A percentile compares a stretch with the other conserved stretches of the same genome.
Evolutionary conservation across 2,888 invertebrate species (phyloP).

Genomic region (Himalopsyche anomala): DNA sequence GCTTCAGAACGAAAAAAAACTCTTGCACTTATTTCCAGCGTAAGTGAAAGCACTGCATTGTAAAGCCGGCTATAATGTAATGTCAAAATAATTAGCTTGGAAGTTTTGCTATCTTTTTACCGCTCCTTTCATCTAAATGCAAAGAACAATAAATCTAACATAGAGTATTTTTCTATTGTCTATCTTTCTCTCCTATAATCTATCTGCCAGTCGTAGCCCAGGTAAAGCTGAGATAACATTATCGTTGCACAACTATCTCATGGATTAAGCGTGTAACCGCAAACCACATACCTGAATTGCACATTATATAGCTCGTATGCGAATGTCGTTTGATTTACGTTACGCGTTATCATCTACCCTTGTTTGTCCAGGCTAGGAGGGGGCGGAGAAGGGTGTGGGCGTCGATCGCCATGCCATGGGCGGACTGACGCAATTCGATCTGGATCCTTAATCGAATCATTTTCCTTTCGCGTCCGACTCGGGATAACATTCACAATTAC

Average conservation of each 20-base stretch:
- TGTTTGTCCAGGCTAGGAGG: slow-evolving; percentile 25
- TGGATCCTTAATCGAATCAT: slow-evolving; percentile 26
- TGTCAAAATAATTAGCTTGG: too few species aligned
- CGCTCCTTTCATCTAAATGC: too few species aligned
- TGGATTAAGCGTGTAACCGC: slow-evolving; percentile 5
- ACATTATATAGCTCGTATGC: slow-evolving; percentile 14
- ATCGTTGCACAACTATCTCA: slow-evolving; percentile 2
- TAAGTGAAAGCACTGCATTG: too few species aligned
- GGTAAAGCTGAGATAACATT: too few species aligned
- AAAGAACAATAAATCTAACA: too few species aligned
- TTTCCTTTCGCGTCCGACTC: slow-evolving; percentile 5
- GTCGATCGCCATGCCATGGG: slow-evolving; percentile 23
- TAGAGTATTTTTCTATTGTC: too few species aligned
- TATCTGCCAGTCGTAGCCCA: too few species aligned
- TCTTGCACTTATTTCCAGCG: too few species aligned
- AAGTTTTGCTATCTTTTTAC: too few species aligned
- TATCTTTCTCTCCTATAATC: too few species aligned
- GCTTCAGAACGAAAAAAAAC: too few species aligned
- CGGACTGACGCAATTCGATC: slow-evolving; percentile 28
- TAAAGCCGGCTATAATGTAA: too few species aligned
- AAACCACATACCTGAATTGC: slow-evolving; percentile 20
- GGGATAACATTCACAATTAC: not conserved
- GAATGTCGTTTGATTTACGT: slow-evolving; percentile 41
- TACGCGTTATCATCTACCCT: slow-evolving; percentile 7
- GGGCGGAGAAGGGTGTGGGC: not conserved